A percentile compares a stretch with the other conserved stretches of the same genome.
phyloP scores from a whole-genome alignment of 2,888 invertebrate genomes.

The Heliconius cydno region DNA sequence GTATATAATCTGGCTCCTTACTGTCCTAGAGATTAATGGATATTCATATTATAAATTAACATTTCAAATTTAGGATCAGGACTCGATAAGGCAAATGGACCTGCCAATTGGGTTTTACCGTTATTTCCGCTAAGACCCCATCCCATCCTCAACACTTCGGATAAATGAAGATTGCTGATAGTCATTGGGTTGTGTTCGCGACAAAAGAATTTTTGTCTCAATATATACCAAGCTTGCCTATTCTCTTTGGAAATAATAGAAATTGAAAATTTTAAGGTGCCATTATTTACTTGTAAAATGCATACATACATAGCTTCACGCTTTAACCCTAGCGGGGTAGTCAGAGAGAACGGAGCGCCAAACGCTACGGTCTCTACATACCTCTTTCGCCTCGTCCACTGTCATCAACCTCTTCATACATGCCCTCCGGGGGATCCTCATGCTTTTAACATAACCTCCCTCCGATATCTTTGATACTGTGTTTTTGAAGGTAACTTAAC shows the following conservation, averaged over 20 bases:
- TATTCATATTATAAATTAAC: constrained; percentile 48
- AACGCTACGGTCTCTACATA: too few relatives aligned
- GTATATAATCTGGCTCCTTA: constrained; percentile 7
- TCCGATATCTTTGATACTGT: too few relatives aligned
- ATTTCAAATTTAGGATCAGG: constrained; percentile 51
- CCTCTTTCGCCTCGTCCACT: too few relatives aligned
- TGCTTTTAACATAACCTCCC: too few relatives aligned
- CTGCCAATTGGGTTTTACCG: constrained; percentile 44
- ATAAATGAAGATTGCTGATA: constrained; percentile 34
- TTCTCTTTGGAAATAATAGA: not conserved
- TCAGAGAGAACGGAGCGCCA: too few relatives aligned
- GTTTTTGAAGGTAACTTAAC: too few relatives aligned
- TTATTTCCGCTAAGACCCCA: constrained; percentile 37
- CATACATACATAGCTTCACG: too few relatives aligned
- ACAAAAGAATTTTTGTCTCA: constrained; percentile 5
- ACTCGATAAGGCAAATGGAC: constrained; percentile 44
- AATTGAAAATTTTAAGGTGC: too few relatives aligned
- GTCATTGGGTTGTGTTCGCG: constrained; percentile 9
- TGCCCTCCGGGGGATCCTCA: too few relatives aligned
- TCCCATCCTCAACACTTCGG: constrained; percentile 25
- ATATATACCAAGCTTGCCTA: not conserved
- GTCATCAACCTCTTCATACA: too few relatives aligned
- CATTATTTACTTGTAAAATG: too few relatives aligned
- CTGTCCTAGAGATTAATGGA: constrained; percentile 25
- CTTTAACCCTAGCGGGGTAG: too few relatives aligned